Conservation (phyloP, 2,888 invertebrate species). For the Apomyelois bistriatella region DNA sequence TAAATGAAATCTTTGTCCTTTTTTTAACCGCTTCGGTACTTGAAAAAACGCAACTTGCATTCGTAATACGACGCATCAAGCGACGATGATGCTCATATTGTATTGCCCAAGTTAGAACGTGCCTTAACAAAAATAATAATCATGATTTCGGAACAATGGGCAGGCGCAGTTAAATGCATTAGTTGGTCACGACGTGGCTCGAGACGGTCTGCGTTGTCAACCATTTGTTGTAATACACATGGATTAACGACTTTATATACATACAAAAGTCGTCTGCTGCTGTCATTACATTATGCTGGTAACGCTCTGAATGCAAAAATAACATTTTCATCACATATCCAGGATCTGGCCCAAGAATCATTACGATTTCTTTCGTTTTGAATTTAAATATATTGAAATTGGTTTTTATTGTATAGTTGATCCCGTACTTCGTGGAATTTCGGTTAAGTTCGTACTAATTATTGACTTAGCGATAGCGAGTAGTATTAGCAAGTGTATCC, state of each 20-base stretch:
- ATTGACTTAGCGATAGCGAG: too few relatives aligned
- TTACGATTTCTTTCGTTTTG: too few relatives aligned
- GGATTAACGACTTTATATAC: background rate
- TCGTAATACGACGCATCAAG: background rate
- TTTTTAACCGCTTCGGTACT: background rate
- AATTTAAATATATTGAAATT: too few relatives aligned
- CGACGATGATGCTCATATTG: slow-evolving; percentile 4
- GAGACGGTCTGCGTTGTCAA: background rate
- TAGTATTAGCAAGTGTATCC: too few relatives aligned
- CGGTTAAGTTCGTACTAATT: too few relatives aligned
- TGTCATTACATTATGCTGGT: background rate
- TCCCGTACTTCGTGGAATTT: too few relatives aligned
- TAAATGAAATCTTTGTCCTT: too few relatives aligned
- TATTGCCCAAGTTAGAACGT: slow-evolving; percentile 1
- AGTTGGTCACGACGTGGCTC: slow-evolving; percentile 8
- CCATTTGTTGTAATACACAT: slow-evolving; percentile 3
- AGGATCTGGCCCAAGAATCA: too few relatives aligned
- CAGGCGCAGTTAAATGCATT: slow-evolving; percentile 8
- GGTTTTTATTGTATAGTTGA: too few relatives aligned
- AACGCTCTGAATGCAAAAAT: background rate
- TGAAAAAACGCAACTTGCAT: background rate
- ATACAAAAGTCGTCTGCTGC: slow-evolving; percentile 19
- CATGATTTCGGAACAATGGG: slow-evolving; percentile 9
- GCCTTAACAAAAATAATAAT: slow-evolving; percentile 9
- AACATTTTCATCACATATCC: background rate